phyloP scores from a whole-genome alignment of 2,888 invertebrate genomes.

The Apamea anceps region DNA sequence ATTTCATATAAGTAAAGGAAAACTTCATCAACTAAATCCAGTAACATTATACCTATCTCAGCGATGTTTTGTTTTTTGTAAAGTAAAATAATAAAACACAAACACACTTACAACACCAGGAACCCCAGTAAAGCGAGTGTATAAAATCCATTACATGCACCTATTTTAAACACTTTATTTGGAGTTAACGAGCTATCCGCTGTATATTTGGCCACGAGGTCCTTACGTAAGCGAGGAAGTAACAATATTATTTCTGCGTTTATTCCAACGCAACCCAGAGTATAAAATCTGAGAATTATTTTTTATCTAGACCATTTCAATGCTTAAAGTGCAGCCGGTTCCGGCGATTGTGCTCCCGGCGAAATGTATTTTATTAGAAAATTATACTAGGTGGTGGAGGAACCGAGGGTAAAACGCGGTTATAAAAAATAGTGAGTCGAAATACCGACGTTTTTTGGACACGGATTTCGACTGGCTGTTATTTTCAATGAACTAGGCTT shows the following conservation, averaged over 20 bases:
- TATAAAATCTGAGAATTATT: constrained; percentile 33
- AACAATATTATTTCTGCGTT: constrained; percentile 45
- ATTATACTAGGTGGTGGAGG: constrained; percentile 40
- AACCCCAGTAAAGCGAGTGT: background rate
- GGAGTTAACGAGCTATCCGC: constrained; percentile 33
- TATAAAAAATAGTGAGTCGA: constrained; percentile 34
- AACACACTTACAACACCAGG: background rate
- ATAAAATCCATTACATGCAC: background rate
- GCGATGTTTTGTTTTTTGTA: background rate
- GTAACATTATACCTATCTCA: background rate
- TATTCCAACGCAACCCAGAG: constrained; percentile 17
- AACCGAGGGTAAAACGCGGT: constrained; percentile 17
- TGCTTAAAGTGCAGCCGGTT: constrained; percentile 40
- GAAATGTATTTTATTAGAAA: constrained; percentile 56
- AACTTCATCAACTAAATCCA: background rate
- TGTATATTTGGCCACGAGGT: constrained; percentile 1
- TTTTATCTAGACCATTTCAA: constrained; percentile 40
- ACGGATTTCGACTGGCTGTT: constrained; percentile 30
- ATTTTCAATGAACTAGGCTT: constrained; percentile 29
- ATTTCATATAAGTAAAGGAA: background rate
- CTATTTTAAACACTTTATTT: constrained; percentile 39
- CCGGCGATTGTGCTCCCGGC: constrained; percentile 23
- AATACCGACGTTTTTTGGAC: constrained; percentile 37
- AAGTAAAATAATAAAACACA: background rate
- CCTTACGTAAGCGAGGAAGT: background rate